Percentiles rank a stretch among this genome's conserved stretches.
Evolutionary conservation across 2,888 invertebrate species (phyloP).

Genomic region (Dyspetes luteomarginatus): DNA sequence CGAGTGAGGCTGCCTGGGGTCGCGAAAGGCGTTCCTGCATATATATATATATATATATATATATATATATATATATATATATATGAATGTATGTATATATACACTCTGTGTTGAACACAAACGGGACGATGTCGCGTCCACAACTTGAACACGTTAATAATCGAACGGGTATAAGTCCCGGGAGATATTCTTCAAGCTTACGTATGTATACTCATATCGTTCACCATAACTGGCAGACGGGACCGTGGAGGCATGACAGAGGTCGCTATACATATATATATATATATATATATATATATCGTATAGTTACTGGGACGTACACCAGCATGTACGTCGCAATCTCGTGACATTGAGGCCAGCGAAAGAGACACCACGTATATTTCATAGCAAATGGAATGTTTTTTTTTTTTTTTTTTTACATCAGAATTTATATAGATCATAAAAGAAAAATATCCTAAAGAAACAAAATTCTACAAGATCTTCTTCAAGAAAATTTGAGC

Average conservation of each 20-base stretch:
- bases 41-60: not conserved
- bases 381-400: no score
- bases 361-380: no score
- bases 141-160: conserved; percentile 56
- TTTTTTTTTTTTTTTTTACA: no score
- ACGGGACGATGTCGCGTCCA: conserved; percentile 23
- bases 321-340: no score
- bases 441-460: no score
- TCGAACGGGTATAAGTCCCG: conserved; percentile 49
- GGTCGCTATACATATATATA: no score
- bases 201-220: not conserved
- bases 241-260: not conserved
- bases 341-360: no score
- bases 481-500: no score
- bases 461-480: no score
- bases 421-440: no score
- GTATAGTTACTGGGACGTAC: no score
- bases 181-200: conserved; percentile 31
- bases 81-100: not conserved
- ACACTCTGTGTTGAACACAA: conserved; percentile 4
- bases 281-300: not conserved
- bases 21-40: no score
- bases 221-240: not conserved
- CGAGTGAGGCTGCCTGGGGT: not conserved
- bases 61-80: not conserved